Conservation (phyloP, 2,888 invertebrate genomes). For the Lamellibrachia columna region DNA sequence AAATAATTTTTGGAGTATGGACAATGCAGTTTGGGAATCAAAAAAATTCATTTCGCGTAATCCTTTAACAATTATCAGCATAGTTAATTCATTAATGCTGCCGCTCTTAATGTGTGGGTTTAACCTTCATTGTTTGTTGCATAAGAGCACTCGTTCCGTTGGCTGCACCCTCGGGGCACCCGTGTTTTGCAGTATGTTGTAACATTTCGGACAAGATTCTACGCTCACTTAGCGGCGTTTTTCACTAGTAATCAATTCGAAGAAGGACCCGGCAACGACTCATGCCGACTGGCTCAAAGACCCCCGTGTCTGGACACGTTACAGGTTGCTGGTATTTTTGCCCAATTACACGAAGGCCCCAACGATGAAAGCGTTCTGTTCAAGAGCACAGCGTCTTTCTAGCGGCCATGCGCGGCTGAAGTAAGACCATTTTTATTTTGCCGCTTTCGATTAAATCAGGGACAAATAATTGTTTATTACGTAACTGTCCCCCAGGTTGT, state of each 20-base stretch:
- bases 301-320: background rate
- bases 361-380: background rate
- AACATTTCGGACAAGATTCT: no score
- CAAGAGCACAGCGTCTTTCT: background rate
- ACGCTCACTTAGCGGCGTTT: background rate
- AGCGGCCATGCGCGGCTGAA: background rate
- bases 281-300: background rate
- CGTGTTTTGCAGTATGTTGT: no score
- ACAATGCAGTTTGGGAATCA: no score
- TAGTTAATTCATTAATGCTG: background rate
- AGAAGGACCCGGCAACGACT: background rate
- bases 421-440: background rate
- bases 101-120: background rate
- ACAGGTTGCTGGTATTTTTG: background rate
- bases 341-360: background rate
- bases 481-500: no score
- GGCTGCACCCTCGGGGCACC: background rate
- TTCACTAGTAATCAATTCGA: background rate
- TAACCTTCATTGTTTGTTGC: no score
- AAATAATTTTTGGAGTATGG: no score
- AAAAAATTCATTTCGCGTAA: no score
- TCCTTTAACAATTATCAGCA: background rate
- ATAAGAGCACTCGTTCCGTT: background rate
- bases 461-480: no score
- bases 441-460: no score